phyloP scores from a whole-genome alignment of 2,113 vertebrate genomes.

The Progne subis region DNA sequence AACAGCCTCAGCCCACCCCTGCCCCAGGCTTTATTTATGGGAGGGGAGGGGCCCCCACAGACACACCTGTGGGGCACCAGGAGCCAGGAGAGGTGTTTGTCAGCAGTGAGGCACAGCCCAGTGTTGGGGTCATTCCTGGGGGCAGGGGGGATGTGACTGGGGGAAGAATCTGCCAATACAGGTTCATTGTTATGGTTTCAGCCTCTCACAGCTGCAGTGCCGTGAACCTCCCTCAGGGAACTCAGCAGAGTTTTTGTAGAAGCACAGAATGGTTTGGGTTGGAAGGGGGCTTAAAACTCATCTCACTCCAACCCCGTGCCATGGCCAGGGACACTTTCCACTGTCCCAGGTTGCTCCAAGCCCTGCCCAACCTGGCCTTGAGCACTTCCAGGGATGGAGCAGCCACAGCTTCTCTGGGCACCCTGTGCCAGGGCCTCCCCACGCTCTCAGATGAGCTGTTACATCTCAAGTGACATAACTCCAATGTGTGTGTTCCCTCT shows the following conservation, averaged over 20 bases:
- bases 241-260: neutral
- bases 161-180: neutral
- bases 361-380: accelerated
- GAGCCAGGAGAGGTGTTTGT: neutral
- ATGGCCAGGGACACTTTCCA: neutral
- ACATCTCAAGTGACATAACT: neutral
- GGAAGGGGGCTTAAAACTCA: neutral
- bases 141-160: neutral
- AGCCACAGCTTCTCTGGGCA: neutral
- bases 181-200: accelerated
- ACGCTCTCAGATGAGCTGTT: neutral
- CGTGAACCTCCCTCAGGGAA: neutral
- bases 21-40: too few species aligned
- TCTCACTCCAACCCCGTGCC: accelerated
- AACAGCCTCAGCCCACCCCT: accelerated
- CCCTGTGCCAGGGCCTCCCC: accelerated
- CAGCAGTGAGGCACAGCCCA: neutral
- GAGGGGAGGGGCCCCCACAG: too few species aligned
- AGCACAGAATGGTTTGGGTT: neutral
- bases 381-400: neutral
- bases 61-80: too few species aligned
- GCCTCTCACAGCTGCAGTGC: neutral
- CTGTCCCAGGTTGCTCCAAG: neutral
- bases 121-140: neutral
- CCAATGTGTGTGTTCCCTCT: neutral